Conservation (phyloP, 2,888 invertebrate genomes). For the Agrenia bidenticulata region DNA sequence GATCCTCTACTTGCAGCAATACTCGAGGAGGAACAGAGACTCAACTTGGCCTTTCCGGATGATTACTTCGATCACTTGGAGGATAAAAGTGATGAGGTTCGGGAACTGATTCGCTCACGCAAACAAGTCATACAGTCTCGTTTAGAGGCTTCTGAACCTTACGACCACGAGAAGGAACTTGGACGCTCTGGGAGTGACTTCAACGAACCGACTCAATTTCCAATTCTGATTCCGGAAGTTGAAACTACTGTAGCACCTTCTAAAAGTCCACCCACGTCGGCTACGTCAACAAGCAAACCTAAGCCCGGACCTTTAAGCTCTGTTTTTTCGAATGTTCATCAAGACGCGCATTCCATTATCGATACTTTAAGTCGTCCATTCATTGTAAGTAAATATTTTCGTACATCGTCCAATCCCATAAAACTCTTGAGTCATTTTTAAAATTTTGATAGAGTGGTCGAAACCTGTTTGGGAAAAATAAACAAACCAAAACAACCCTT, state of each 20-base stretch:
- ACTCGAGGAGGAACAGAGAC: conserved; percentile 27
- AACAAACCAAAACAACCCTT: conserved; percentile 2
- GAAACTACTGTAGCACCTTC: neutral
- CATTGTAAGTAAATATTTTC: no score
- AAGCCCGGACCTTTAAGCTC: neutral
- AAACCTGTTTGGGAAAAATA: conserved; percentile 6
- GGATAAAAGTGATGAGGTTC: conserved; percentile 29
- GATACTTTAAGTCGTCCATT: no score
- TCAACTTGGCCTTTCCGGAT: conserved; percentile 15
- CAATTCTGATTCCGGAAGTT: conserved; percentile 12
- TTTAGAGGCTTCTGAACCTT: neutral
- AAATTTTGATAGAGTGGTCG: no score
- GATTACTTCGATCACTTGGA: conserved; percentile 26
- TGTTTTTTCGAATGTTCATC: neutral
- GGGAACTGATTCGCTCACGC: conserved; percentile 27
- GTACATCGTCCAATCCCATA: neutral
- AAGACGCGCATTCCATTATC: neutral
- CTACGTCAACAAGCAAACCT: neutral
- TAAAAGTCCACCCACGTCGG: no score
- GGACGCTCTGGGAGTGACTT: neutral
- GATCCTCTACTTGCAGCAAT: conserved; percentile 35
- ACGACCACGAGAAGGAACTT: neutral
- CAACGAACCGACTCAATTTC: conserved; percentile 8
- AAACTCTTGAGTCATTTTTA: no score
- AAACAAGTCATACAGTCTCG: conserved; percentile 4